A percentile compares a stretch with the other conserved stretches of the same genome.
These are phyloP conservation scores for Tipula unca DNA, from an alignment of 2,888 invertebrate genomes.

Conservation along the genomic window DNA sequence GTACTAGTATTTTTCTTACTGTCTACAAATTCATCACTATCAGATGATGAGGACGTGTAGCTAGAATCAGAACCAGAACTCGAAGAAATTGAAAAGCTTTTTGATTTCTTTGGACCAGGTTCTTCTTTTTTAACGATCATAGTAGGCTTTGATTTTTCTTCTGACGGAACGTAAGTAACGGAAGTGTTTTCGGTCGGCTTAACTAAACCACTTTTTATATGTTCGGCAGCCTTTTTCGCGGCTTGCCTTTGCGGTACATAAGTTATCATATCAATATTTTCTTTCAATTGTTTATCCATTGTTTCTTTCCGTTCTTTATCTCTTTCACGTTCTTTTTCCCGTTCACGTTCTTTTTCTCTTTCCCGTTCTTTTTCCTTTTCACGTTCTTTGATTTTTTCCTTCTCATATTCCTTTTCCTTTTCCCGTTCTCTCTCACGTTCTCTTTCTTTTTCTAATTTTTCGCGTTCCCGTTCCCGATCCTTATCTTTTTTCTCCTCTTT, in stretches of 20 bases:
- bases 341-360: constrained; percentile 24
- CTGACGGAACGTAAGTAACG: constrained; percentile 32
- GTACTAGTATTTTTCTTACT: constrained; percentile 30
- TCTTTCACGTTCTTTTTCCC: constrained; percentile 25
- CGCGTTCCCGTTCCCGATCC: constrained; percentile 23
- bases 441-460: constrained; percentile 27
- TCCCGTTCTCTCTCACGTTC: constrained; percentile 29
- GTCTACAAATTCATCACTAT: constrained; percentile 45
- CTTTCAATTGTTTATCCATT: constrained; percentile 32
- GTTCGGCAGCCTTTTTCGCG: constrained; percentile 85
- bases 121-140: constrained; percentile 15
- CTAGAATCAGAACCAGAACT: constrained; percentile 50
- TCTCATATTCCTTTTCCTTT: constrained; percentile 28
- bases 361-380: constrained; percentile 25
- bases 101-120: constrained; percentile 30
- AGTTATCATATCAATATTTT: constrained; percentile 45
- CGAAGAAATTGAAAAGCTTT: constrained; percentile 37
- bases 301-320: constrained; percentile 30
- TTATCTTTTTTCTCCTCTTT: constrained; percentile 23
- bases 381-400: constrained; percentile 23
- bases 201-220: constrained; percentile 72
- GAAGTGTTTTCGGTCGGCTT: constrained; percentile 29
- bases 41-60: constrained; percentile 50
- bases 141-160: constrained; percentile 27
- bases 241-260: constrained; percentile 87